A percentile compares a stretch with the other conserved stretches of the same genome.
phyloP scores from a whole-genome alignment of 2,888 invertebrate genomes.

The Watsonalla cultraria region DNA sequence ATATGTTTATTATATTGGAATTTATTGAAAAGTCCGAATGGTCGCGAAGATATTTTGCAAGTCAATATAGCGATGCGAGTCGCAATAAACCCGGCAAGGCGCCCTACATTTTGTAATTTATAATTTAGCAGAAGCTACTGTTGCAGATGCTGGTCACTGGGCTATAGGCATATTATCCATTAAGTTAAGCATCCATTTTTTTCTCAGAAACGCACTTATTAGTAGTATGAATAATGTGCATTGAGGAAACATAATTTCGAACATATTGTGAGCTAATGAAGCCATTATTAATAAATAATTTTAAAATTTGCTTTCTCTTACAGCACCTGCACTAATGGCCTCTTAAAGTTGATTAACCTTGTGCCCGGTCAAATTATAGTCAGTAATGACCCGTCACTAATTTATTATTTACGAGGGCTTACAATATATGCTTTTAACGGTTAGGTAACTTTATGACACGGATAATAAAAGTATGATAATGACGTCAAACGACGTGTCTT shows the following conservation, averaged over 20 bases:
- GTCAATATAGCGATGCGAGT: conserved; percentile 22
- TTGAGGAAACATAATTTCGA: background rate
- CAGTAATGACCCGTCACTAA: conserved; percentile 19
- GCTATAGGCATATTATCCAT: background rate
- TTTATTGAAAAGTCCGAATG: conserved; percentile 5
- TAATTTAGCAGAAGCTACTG: conserved; percentile 36
- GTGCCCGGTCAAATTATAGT: conserved; percentile 10
- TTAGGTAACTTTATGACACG: background rate
- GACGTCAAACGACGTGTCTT: no score
- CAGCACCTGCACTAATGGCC: conserved; percentile 1
- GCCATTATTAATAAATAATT: background rate
- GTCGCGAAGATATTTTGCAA: conserved; percentile 31
- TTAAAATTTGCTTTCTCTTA: conserved; percentile 4
- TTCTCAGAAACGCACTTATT: background rate
- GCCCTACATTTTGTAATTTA: conserved; percentile 40
- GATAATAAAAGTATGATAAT: background rate
- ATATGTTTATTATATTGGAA: background rate
- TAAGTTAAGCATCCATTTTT: background rate
- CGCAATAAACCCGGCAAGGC: conserved; percentile 32
- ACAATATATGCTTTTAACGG: background rate
- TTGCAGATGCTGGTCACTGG: conserved; percentile 16
- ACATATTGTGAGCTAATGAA: background rate
- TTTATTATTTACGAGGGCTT: conserved; percentile 14
- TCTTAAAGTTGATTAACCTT: conserved; percentile 4
- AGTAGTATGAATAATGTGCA: background rate